Evolutionary conservation across 1,140 invertebrate species (phyloP).

Genomic region (Ips nitidus): DNA sequence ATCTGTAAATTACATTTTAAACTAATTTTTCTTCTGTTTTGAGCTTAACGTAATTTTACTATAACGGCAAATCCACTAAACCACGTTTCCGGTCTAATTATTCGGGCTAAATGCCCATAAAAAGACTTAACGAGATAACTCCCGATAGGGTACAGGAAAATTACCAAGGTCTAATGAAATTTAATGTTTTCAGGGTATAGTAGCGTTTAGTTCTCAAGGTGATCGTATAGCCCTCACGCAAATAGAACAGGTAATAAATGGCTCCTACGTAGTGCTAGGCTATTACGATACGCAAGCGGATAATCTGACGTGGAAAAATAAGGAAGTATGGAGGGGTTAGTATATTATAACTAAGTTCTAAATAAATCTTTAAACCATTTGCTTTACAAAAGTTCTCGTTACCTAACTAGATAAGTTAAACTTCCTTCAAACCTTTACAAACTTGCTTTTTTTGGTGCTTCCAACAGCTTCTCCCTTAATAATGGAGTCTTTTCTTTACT

Average conservation of each 20-base stretch:
- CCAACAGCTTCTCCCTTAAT: too few species aligned
- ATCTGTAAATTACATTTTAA: too few species aligned
- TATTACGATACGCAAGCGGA: constrained; percentile 95
- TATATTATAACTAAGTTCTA: constrained; percentile 1
- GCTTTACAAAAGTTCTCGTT: background rate
- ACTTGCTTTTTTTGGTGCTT: too few species aligned
- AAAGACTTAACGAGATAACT: too few species aligned
- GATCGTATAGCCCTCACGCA: constrained; percentile 98
- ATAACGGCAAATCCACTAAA: too few species aligned
- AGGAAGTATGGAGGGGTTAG: constrained; percentile 86
- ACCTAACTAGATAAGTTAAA: too few species aligned
- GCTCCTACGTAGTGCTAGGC: constrained; percentile 92
- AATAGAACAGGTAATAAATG: constrained; percentile 96
- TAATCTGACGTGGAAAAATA: constrained; percentile 90
- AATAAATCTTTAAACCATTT: background rate
- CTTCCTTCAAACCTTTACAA: too few species aligned
- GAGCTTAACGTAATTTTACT: too few species aligned
- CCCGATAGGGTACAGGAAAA: background rate
- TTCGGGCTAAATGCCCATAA: too few species aligned
- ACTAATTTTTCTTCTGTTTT: too few species aligned
- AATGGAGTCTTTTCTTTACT: background rate
- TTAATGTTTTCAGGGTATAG: constrained; percentile 70
- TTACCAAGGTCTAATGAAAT: background rate
- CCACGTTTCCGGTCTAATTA: too few species aligned
- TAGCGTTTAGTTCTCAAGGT: constrained; percentile 95